Percentiles rank a stretch among this genome's conserved stretches.
Conservation (phyloP, 2,888 invertebrate genomes). For the Megalurothrips usitatus region DNA sequence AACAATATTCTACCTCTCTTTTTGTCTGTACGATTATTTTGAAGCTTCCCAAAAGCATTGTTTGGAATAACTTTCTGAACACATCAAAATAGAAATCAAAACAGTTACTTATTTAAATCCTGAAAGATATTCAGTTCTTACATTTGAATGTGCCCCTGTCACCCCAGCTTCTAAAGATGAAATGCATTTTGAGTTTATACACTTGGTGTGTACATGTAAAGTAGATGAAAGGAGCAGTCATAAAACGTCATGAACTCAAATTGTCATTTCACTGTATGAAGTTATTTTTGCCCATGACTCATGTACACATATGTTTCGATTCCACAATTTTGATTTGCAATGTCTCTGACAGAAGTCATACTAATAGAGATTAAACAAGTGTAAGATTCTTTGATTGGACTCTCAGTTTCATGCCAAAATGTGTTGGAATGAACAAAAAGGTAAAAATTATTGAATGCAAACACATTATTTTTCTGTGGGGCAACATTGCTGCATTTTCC, state of each 20-base stretch:
- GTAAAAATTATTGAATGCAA: not conserved
- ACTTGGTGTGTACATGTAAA: not conserved
- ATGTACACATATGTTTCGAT: no score
- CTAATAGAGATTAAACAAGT: not conserved
- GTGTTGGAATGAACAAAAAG: not conserved
- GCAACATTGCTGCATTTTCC: not conserved
- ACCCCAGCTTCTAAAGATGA: slow-evolving; percentile 1
- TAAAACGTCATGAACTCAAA: not conserved
- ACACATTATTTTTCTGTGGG: not conserved
- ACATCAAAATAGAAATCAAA: not conserved
- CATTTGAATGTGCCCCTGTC: slow-evolving; percentile 1
- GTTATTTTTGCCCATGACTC: no score
- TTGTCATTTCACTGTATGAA: no score
- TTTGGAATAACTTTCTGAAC: not conserved
- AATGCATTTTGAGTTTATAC: not conserved
- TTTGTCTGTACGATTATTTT: no score
- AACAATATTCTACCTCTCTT: no score
- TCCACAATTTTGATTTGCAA: no score
- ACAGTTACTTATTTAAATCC: not conserved
- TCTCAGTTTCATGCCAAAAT: not conserved
- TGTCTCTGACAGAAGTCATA: no score
- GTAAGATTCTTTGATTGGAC: not conserved
- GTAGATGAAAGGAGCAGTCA: not conserved
- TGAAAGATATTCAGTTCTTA: not conserved
- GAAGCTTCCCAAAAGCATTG: no score